Evolutionary conservation across 1,140 invertebrate species (phyloP), one percentile per base, ranked within the genome.

Genomic region (Cherax quadricarinatus): DNA sequence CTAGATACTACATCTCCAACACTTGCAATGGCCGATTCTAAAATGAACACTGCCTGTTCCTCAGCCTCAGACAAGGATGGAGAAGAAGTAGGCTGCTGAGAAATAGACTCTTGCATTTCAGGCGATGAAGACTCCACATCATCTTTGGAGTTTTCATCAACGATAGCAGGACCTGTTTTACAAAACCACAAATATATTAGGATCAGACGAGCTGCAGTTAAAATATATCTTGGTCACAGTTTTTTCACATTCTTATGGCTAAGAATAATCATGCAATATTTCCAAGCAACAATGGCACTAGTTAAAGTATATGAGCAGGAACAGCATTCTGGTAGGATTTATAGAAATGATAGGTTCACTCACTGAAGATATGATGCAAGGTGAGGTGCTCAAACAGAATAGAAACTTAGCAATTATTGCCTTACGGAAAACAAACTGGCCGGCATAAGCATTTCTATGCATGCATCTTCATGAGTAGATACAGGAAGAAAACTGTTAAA

Each of bases 1-100:
- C n/a, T 92, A 10, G 86, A 92, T 41, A 70, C 57, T 62, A 70
- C 62, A n/a, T 93, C 88, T 12, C 81, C 85, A 57, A 82, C 88
- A 75, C 92, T 93, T 6, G 86, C 88, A 87, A 93, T 93, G 16
- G 88, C 92, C 16, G 92, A 90, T 60, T 93, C 92, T 62, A 93
- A 86, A 41, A 90, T 91, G 5, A 48, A 49, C 21, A 93, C 88
- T 83, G 92, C 92, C 70, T 90, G 84, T 82, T 89, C 85, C 57
- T 93, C 92, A 83, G 92, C 92, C 73, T 93, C 92, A 51, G 84
- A 81, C 30, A 93, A 49, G 57, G 92, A 89, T 51, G 78, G 70
- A 21, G 80, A 91, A 16, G 75, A 48, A 51, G 85, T 41, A 62
- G 90, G 79, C 21, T 21, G 57, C n/a, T 82, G 84, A 30, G 41